These are phyloP conservation scores for Gymnoscelis rufifasciata DNA, from an alignment of 2,888 invertebrate species.

Conservation along the genomic window DNA sequence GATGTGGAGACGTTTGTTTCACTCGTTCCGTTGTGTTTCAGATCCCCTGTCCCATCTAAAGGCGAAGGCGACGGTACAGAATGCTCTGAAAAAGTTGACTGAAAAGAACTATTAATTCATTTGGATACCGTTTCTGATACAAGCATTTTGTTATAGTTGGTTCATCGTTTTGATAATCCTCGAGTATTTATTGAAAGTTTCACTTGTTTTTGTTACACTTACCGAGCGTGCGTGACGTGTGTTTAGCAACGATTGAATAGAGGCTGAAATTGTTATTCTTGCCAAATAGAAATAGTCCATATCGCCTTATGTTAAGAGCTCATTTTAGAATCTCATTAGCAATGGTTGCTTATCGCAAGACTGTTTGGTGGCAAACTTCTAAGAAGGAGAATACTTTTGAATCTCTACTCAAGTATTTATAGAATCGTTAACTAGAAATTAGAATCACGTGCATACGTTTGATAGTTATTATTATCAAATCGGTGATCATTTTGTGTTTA, in stretches of 20 bases:
- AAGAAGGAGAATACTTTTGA: slow-evolving; percentile 36
- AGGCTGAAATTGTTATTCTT: slow-evolving; percentile 51
- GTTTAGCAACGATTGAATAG: slow-evolving; percentile 33
- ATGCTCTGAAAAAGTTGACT: slow-evolving; percentile 76
- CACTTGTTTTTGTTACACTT: slow-evolving; percentile 39
- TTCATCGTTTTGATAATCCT: slow-evolving; percentile 30
- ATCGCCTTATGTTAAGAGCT: slow-evolving; percentile 33
- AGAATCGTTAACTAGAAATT: slow-evolving; percentile 23
- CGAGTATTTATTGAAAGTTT: slow-evolving; percentile 38
- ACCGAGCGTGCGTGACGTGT: slow-evolving; percentile 25
- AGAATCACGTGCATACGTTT: slow-evolving; percentile 20
- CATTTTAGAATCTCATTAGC: slow-evolving; percentile 42
- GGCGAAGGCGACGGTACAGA: slow-evolving; percentile 78
- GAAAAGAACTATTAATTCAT: slow-evolving; percentile 64
- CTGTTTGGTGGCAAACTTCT: slow-evolving; percentile 58
- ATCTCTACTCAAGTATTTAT: slow-evolving; percentile 42
- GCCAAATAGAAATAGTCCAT: slow-evolving; percentile 53
- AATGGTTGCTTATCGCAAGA: slow-evolving; percentile 43
- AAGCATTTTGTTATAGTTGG: slow-evolving; percentile 59
- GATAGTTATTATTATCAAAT: slow-evolving; percentile 12
- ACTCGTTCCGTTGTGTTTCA: slow-evolving; percentile 51
- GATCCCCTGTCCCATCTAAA: slow-evolving; percentile 76
- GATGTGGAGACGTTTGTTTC: slow-evolving; percentile 8
- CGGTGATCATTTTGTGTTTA: not conserved
- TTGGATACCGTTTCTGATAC: slow-evolving; percentile 45